phyloP scores from a whole-genome alignment of 1,140 invertebrate genomes.

The Apis florea region DNA sequence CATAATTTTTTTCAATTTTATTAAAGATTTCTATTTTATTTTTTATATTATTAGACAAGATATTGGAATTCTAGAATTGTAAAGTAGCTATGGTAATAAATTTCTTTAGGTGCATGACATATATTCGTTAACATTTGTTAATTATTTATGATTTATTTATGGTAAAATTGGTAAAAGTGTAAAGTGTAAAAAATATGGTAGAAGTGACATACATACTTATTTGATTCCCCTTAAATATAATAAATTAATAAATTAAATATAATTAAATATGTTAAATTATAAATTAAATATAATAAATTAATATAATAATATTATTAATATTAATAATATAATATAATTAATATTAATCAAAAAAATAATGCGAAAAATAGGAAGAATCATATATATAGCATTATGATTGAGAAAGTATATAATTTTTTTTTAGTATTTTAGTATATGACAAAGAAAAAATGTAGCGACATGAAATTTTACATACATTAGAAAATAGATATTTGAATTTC shows the following conservation, averaged over 20 bases:
- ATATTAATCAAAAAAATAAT: too few species aligned
- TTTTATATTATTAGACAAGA: background rate
- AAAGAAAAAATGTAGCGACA: background rate
- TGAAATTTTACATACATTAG: background rate
- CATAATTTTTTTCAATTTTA: background rate
- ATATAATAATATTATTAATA: background rate
- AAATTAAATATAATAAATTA: background rate
- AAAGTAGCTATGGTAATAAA: background rate
- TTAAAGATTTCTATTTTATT: background rate
- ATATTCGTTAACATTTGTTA: background rate
- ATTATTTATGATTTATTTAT: constrained; percentile 51
- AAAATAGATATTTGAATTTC: constrained; percentile 36
- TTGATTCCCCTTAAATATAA: background rate
- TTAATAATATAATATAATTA: background rate
- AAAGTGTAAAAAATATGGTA: too few species aligned
- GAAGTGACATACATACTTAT: constrained; percentile 15
- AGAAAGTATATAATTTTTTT: background rate
- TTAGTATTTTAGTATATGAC: background rate
- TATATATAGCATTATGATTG: background rate
- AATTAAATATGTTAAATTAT: too few species aligned
- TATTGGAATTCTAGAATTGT: constrained; percentile 31
- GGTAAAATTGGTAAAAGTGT: too few species aligned
- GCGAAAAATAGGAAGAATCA: background rate
- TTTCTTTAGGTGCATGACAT: background rate
- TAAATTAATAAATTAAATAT: too few species aligned